Base-by-base conservation (phyloP, 2,797 vertebrate species). In the Pseudochaenichthys georgianus region DNA sequence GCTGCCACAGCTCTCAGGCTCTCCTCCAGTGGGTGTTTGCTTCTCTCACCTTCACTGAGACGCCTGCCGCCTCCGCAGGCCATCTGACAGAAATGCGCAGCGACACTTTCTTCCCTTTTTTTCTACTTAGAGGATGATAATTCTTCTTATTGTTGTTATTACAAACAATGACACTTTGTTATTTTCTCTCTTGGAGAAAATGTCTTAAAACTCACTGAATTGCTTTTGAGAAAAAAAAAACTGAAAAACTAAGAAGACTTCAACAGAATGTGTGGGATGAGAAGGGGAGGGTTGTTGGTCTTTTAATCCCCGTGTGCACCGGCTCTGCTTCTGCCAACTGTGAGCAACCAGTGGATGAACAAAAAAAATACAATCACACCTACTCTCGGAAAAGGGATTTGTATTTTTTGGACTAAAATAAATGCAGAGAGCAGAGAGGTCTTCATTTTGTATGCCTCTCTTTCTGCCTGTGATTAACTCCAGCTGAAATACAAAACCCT, bases 41-140 rank as follows among this genome's bases (percentile, higher is more conserved):
- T 88, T 92, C 92, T 88, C 89, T 92, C 89, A 89, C 88, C 89
- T 90, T 93, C 87, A 88, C 76, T 53, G 87, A 87, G 85, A 88
- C 53, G 86, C 90, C 91, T 88, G 91, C 88, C 72, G 81, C 90
- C 90, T 91, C 88, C 72, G 61, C 86, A 77, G 94, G 92, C 89
- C 68, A 87, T 81, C 86, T 78, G 81, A 89, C 89, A 91, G 89
- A 90, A 92, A 94, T 93, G 93, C 93, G 92, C 95, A 95, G 93
- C 93, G 94, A 94, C 95, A 95, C 94, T 95, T 95, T 95, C 90
- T 95, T 94, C 92, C 92, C 88, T 93, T 94, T 88, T 93, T 95
- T 94, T 92, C 80, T 88, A 90, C 92, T 88, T 87, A 80, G 84
- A 89, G 83, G 81, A 89, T 57, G 11, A 85, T 88, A 69, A 83